These are phyloP conservation scores for Adoxophyes honmai DNA, from an alignment of 1,140 invertebrate genomes.

Conservation along the genomic window DNA sequence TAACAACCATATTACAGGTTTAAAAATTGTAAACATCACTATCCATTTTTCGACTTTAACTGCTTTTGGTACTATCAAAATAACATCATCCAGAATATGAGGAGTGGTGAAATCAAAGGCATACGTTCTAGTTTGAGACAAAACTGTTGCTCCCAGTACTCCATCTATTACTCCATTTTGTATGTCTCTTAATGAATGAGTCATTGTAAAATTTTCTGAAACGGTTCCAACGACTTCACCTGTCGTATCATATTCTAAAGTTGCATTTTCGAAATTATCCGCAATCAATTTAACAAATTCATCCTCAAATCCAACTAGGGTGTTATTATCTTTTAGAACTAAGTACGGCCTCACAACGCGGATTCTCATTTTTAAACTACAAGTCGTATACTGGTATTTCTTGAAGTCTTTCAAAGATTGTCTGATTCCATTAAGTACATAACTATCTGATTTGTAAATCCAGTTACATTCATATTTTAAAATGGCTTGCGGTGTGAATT, in stretches of 20 bases:
- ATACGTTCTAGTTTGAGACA: background rate
- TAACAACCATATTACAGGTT: background rate
- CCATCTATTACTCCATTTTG: background rate
- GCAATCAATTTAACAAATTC: too few relatives aligned
- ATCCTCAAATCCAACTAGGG: too few relatives aligned
- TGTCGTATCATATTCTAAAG: too few relatives aligned
- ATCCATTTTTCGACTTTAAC: background rate
- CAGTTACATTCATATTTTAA: background rate
- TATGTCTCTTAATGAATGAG: background rate
- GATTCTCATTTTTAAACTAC: background rate
- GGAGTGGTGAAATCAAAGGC: background rate
- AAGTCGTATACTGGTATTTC: background rate
- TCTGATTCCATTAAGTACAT: too few relatives aligned
- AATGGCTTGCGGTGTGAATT: background rate
- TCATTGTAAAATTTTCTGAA: background rate
- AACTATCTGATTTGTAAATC: background rate
- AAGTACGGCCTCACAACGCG: too few relatives aligned
- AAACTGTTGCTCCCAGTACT: background rate
- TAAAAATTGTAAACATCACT: slow-evolving; percentile 1
- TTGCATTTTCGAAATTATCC: too few relatives aligned
- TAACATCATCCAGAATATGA: background rate
- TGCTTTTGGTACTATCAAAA: slow-evolving; percentile 3
- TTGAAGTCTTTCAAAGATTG: too few relatives aligned
- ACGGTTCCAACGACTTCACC: background rate
- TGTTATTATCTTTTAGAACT: too few relatives aligned